Conservation (phyloP, 1,140 invertebrate genomes). For the Frieseomelitta varia region DNA sequence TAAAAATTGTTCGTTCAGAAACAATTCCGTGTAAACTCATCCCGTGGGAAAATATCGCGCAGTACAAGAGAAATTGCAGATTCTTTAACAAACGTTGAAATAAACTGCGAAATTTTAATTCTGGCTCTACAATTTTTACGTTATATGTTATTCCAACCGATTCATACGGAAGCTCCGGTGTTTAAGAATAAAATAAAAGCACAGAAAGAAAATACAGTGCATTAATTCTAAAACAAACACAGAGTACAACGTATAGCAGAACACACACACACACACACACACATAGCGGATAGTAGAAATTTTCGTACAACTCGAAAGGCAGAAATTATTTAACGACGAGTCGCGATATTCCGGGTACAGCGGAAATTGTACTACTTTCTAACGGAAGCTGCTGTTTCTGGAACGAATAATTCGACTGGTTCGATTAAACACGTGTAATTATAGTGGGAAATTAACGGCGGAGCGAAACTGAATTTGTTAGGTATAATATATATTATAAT, state of each 20-base stretch:
- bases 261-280: no score
- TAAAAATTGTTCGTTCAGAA: neutral
- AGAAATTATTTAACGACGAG: neutral
- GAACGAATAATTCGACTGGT: slow-evolving; percentile 20
- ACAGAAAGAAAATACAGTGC: no score
- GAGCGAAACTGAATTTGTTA: neutral
- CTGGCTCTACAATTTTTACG: no score
- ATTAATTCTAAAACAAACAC: no score
- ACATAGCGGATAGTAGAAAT: no score
- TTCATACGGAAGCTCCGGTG: no score
- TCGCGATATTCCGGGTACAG: neutral
- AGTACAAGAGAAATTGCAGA: neutral
- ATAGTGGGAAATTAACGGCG: slow-evolving; percentile 10
- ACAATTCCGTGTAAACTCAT: slow-evolving; percentile 13
- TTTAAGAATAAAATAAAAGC: no score
- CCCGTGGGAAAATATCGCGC: neutral
- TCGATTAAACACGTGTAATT: slow-evolving; percentile 25
- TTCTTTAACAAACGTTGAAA: neutral
- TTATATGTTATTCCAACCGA: no score
- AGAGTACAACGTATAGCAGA: no score
- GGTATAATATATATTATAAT: no score
- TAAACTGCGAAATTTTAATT: no score
- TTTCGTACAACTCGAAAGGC: neutral
- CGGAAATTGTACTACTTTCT: slow-evolving; percentile 8
- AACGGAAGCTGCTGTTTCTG: no score